Base-by-base conservation (phyloP, 2,113 vertebrate genomes). In the Trinectes maculatus region DNA sequence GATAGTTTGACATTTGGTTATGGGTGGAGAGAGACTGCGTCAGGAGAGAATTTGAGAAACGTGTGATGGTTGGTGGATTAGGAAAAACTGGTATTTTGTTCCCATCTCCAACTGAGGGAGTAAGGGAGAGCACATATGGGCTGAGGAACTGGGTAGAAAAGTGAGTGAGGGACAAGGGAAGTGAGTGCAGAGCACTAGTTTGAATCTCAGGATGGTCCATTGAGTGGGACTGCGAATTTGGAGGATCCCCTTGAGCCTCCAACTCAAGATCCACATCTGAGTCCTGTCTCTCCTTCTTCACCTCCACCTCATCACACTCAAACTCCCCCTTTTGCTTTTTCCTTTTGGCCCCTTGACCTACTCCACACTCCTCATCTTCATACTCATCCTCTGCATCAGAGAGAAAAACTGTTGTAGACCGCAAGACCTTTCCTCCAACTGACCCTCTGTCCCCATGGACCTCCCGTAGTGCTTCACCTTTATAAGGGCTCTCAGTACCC, bases 311-410 rank as follows among this genome's bases (percentile, higher is more conserved):
- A 25, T 91, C 87, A 2, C 58, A 77, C 21, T 91, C 91, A 74
- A 87, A 84, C 21, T 86, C 89, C 26, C 69, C 62, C 49, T 84
- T 92, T 9, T 74, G 78, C 54, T 89, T 93, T 84, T 87, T 91
- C 37, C 74, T 85, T 39, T 75, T 88, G 9, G 80, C 66, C 31
- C 65, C 77, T 21, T 85, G 85, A 53, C 62, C 64, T 8, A 46
- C 77, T 43, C 66, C 83, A 0, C 66, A 69, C 12, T 91, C 91
- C 19, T 94, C 91, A 5, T 91, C 91, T 19, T 93, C 92, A 8
- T 92, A 88, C 34, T 94, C 92, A 3, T 94, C 93, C 40, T 94
- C 93, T 16, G 90, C 93, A 52, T 93, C 92, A 0, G 93, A 94
- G 16, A 93, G 89, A 31, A 94, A 94, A 37, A 93, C 92, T 3